A percentile compares a stretch with the other conserved stretches of the same genome.
Evolutionary conservation across 2,797 vertebrate genomes (phyloP).

Genomic region (Dermochelys coriacea): DNA sequence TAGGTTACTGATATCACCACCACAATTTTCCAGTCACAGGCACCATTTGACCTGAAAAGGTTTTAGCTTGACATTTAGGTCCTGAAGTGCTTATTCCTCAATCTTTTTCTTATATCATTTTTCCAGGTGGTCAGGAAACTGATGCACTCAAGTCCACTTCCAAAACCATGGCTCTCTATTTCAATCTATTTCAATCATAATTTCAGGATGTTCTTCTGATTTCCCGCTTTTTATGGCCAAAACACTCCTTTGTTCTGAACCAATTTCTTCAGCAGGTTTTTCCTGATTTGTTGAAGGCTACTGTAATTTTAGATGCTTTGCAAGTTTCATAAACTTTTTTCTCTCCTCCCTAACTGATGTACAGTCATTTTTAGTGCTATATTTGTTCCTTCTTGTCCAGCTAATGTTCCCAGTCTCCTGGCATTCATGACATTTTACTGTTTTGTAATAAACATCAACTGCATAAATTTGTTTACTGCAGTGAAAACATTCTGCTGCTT

Average conservation of each 20-base stretch:
- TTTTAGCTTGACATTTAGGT: neutral
- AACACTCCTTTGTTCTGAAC: neutral
- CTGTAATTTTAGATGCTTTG: neutral
- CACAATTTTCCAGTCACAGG: neutral
- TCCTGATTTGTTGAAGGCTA: neutral
- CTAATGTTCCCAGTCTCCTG: neutral
- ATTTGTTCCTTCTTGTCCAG: neutral
- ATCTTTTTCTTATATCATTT: neutral
- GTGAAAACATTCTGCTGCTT: neutral
- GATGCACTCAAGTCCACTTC: neutral
- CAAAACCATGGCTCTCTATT: neutral
- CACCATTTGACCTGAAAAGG: neutral
- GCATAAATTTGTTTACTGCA: slow-evolving; percentile 10
- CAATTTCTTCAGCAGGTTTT: neutral
- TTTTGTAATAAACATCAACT: neutral
- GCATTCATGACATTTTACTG: neutral
- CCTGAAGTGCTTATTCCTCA: neutral
- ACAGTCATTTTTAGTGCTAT: neutral
- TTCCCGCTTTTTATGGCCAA: neutral
- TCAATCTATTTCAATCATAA: neutral
- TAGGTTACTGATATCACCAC: neutral
- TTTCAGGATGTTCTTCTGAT: neutral
- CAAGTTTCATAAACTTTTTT: fast-evolving
- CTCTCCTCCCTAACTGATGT: neutral
- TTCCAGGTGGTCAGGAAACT: neutral